Conservation (phyloP, 2,113 vertebrate species). For the Spheniscus mendiculus region DNA sequence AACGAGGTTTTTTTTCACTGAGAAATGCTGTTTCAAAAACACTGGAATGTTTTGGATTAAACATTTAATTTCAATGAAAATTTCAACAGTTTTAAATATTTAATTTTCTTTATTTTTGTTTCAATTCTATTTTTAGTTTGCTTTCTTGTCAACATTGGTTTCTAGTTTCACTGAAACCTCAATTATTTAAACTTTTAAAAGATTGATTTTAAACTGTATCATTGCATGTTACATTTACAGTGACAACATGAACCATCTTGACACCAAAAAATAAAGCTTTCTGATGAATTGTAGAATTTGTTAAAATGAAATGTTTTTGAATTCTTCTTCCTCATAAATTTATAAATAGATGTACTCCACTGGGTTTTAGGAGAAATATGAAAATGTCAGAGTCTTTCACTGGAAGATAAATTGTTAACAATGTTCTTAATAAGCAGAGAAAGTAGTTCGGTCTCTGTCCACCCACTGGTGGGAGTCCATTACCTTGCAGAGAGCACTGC, state of each 20-base stretch:
- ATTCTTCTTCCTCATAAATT: background rate
- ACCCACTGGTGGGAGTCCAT: background rate
- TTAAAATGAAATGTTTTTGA: accelerated
- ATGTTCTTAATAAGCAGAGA: background rate
- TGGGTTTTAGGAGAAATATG: background rate
- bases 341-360: background rate
- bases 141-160: background rate
- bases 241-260: background rate
- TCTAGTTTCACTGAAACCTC: background rate
- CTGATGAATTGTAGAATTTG: background rate
- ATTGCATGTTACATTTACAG: background rate
- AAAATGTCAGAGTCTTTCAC: background rate
- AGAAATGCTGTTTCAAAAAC: background rate
- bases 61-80: background rate
- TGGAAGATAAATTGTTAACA: background rate
- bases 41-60: background rate
- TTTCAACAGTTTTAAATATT: background rate
- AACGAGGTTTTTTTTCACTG: background rate
- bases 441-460: background rate
- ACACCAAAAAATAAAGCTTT: background rate
- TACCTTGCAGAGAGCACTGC: background rate
- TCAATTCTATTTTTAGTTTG: background rate
- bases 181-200: background rate
- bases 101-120: background rate
- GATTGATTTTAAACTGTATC: background rate